These are phyloP conservation scores for Seriola dumerili DNA, from an alignment of 2,113 vertebrate genomes.

Conservation along the genomic window DNA sequence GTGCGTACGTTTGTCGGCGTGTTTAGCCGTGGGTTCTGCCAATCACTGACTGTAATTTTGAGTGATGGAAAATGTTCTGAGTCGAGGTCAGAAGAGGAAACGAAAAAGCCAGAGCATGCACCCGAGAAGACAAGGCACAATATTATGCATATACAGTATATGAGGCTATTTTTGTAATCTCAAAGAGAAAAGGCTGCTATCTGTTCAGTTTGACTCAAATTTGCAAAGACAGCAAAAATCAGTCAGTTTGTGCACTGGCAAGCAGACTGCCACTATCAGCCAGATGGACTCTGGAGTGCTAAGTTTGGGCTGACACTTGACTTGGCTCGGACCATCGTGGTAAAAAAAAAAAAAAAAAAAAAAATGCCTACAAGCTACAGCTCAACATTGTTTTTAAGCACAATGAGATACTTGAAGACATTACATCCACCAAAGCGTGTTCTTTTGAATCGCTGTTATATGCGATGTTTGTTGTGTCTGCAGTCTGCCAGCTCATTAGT, in stretches of 20 bases:
- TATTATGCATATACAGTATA: background rate
- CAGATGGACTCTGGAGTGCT: constrained; percentile 43
- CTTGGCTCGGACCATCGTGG: constrained; percentile 25
- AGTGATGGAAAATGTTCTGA: background rate
- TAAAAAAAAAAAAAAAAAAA: constrained; percentile 1
- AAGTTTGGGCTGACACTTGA: constrained; percentile 35
- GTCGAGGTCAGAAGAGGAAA: background rate
- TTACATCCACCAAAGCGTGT: constrained; percentile 21
- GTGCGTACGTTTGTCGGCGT: constrained; percentile 1
- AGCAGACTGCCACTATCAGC: constrained; percentile 3
- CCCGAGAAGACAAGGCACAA: background rate
- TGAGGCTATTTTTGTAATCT: background rate
- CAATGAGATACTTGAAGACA: constrained; percentile 18
- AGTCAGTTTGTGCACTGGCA: constrained; percentile 31
- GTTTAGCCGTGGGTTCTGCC: constrained; percentile 31
- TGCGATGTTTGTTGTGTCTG: constrained; percentile 44
- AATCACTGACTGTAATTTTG: constrained; percentile 28
- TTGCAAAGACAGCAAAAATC: constrained; percentile 27
- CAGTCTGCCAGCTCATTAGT: constrained; percentile 62
- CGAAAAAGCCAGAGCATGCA: background rate
- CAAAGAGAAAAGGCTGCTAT: background rate
- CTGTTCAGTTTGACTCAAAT: constrained; percentile 2
- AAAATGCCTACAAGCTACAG: background rate
- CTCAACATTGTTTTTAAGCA: constrained; percentile 34
- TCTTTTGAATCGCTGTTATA: constrained; percentile 17